Conservation (phyloP, 2,113 vertebrate species). For the Pristiophorus japonicus region DNA sequence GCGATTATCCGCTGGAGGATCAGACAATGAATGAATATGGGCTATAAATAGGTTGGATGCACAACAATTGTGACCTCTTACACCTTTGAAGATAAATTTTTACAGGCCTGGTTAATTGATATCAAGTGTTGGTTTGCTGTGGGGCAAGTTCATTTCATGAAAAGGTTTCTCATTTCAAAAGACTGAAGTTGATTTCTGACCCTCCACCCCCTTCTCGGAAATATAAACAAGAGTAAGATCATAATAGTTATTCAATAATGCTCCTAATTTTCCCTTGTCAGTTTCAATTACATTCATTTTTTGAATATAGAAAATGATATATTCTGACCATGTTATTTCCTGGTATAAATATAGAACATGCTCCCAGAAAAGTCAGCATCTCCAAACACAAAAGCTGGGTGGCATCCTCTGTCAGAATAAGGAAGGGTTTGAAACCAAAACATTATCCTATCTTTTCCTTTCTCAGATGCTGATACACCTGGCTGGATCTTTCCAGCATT, state of each 20-base stretch:
- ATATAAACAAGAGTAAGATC: background rate
- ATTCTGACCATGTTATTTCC: background rate
- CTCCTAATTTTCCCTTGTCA: background rate
- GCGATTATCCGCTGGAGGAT: background rate
- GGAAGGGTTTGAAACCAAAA: background rate
- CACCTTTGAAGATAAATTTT: background rate
- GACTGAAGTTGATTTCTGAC: background rate
- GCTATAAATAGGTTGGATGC: background rate
- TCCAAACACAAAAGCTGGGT: background rate
- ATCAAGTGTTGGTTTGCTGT: background rate
- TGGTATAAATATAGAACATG: background rate
- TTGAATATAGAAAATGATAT: background rate
- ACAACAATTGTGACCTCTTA: background rate
- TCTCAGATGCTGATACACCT: background rate
- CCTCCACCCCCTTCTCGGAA: background rate
- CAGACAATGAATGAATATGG: background rate
- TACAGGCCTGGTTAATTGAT: background rate
- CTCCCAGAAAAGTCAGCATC: background rate
- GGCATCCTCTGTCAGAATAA: background rate
- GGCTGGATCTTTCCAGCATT: background rate
- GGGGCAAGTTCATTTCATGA: background rate
- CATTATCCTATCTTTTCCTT: background rate
- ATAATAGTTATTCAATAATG: background rate
- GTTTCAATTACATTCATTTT: background rate
- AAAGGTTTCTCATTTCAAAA: background rate